Percentiles rank a stretch among this genome's conserved stretches.
These are phyloP conservation scores for Sarcophaga carnaria DNA, from an alignment of 2,888 invertebrate genomes.

Conservation along the genomic window DNA sequence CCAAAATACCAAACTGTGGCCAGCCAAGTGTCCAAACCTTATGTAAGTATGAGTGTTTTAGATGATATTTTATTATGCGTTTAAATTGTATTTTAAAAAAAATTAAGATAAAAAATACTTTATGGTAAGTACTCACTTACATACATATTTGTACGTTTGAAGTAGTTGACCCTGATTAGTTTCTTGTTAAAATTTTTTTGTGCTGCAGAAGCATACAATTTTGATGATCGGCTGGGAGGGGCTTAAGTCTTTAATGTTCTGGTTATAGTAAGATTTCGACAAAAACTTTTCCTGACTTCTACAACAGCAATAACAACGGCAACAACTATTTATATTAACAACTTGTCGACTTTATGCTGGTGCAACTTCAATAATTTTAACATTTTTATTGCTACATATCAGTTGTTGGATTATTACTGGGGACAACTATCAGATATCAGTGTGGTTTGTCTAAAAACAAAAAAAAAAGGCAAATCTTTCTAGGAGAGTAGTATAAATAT, in stretches of 20 bases:
- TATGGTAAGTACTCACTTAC: too few relatives aligned
- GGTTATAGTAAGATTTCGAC: constrained; percentile 22
- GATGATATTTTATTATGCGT: background rate
- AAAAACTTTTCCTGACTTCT: constrained; percentile 24
- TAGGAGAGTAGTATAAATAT: constrained; percentile 57
- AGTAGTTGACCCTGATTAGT: constrained; percentile 63
- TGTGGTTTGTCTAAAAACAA: background rate
- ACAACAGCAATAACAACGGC: constrained; percentile 8
- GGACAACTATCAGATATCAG: background rate
- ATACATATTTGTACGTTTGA: background rate
- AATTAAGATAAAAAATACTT: too few relatives aligned
- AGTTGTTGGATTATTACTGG: background rate
- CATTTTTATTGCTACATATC: background rate
- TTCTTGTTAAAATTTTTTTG: constrained; percentile 27
- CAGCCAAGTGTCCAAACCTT: constrained; percentile 20
- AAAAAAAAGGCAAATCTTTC: background rate
- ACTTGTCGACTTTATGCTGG: constrained; percentile 17
- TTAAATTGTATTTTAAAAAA: background rate
- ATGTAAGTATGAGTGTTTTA: background rate
- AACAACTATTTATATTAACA: constrained; percentile 17
- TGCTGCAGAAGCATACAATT: constrained; percentile 22
- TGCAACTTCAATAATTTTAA: constrained; percentile 29
- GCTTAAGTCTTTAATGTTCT: constrained; percentile 30
- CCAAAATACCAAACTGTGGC: background rate
- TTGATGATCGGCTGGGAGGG: background rate